These are phyloP conservation scores for Xenopus petersii DNA, from an alignment of 2,797 vertebrate genomes.

Conservation along the genomic window DNA sequence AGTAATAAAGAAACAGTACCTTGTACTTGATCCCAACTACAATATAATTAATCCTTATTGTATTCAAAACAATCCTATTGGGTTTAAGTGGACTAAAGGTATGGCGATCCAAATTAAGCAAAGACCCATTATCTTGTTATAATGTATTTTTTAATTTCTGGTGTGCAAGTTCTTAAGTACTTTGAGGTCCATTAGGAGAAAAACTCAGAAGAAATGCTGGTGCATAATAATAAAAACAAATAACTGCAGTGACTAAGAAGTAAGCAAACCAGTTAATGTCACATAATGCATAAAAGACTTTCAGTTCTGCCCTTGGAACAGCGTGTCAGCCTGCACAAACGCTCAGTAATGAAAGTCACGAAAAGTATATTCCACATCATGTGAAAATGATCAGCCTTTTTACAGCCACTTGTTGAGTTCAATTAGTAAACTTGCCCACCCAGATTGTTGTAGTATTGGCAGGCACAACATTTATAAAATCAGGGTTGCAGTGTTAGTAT, in stretches of 20 bases:
- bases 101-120: no score
- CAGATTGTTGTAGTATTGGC: conserved; percentile 43
- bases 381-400: conserved; percentile 44
- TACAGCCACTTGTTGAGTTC: conserved; percentile 39
- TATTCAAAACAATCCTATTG: no score
- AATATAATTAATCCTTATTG: no score
- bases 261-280: background rate
- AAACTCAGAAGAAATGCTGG: background rate
- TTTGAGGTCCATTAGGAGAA: background rate
- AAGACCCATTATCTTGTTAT: no score
- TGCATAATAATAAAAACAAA: background rate
- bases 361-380: conserved; percentile 23
- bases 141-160: no score
- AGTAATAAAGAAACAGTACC: no score
- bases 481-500: conserved; percentile 29
- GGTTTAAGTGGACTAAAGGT: no score
- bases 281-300: no score
- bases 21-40: no score
- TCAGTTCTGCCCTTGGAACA: no score
- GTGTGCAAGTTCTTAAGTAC: no score
- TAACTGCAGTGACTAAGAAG: background rate
- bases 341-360: background rate
- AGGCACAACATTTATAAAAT: conserved; percentile 26
- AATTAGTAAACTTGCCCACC: conserved; percentile 40
- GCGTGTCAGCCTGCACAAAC: conserved; percentile 3